Evolutionary conservation across 2,888 invertebrate species (phyloP), one percentile per base, ranked within the genome.

Genomic region (Philhelius pedissequus): DNA sequence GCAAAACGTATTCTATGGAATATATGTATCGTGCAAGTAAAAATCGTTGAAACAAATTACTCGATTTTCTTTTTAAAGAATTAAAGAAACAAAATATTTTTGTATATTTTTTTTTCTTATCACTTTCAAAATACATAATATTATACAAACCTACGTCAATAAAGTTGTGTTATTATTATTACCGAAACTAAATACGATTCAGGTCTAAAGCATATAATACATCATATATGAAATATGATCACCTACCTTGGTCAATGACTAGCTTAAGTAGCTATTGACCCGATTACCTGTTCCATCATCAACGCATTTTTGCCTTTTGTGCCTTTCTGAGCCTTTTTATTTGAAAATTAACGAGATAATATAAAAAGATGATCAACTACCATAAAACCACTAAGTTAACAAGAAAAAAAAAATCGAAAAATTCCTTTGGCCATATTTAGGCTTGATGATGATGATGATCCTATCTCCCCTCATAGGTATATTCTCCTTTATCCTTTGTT

Each of bases 341-440:
- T 18, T 32, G 8, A 25, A 60, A 60, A 15, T 60, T 22, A 25
- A 60, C 20, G 1, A 35, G 9, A 7, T 20, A 25, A 9, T 8
- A 38, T 5, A 38, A 32, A 60, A 60, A 32, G 18, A 32, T 20
- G 32, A 56, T 15, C 54, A 56, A 32, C 25, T 13, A 56, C 30
- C 30, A 54, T 54, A 18, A 54, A 18, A 27, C 54, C 54, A 30
- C 54, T 18, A 54, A 32, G 11, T 11, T 52, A 62, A 22, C 62
- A 64, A 27, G 35, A 54, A 68, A 74, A 58, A 62, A 22, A 48
- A 81, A 76, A 27, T 64, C 38, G 30, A 81, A 62, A 70, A 76
- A 81, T 76, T 81, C 81, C 76, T 81, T 81, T 70, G 40, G 58
- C 76, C 66, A 73, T 81, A 81, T 70, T 76, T 76, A 50, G 56